Percentiles rank a stretch among this genome's conserved stretches.
These are phyloP conservation scores for Mormyrops attenuatus DNA, from an alignment of 2,797 vertebrate species.

Conservation along the genomic window DNA sequence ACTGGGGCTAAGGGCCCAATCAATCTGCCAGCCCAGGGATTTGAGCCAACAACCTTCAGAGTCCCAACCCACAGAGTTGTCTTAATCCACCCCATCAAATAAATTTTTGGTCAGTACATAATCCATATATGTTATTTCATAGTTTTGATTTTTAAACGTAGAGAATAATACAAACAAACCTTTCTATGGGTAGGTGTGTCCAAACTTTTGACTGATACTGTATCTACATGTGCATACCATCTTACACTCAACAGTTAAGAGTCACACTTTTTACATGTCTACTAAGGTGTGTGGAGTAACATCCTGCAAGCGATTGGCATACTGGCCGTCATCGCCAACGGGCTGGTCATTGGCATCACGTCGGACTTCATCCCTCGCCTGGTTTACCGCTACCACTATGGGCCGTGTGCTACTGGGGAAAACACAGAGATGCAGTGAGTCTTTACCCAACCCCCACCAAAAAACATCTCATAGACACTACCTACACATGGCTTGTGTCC, in stretches of 20 bases:
- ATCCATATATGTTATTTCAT: neutral
- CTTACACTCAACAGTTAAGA: neutral
- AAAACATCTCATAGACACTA: neutral
- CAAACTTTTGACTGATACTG: neutral
- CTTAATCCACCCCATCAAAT: neutral
- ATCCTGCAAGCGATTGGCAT: slow-evolving; percentile 82
- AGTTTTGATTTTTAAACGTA: neutral
- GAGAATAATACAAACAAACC: neutral
- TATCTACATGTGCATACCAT: neutral
- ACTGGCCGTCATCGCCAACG: slow-evolving; percentile 86
- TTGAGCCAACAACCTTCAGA: neutral
- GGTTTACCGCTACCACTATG: slow-evolving; percentile 78
- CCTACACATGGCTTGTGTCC: neutral
- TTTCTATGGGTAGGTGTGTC: neutral
- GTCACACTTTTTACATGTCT: neutral
- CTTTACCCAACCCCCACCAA: neutral
- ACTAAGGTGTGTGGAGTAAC: slow-evolving; percentile 81
- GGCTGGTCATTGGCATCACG: slow-evolving; percentile 84
- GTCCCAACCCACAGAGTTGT: neutral
- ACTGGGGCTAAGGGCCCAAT: neutral
- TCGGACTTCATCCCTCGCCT: slow-evolving; percentile 88
- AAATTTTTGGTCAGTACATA: neutral
- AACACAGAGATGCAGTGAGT: slow-evolving; percentile 63
- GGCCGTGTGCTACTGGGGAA: slow-evolving; percentile 65
- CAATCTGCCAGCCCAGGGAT: neutral